These are phyloP conservation scores for Stramonita haemastoma DNA, from an alignment of 2,888 invertebrate genomes.

Conservation along the genomic window DNA sequence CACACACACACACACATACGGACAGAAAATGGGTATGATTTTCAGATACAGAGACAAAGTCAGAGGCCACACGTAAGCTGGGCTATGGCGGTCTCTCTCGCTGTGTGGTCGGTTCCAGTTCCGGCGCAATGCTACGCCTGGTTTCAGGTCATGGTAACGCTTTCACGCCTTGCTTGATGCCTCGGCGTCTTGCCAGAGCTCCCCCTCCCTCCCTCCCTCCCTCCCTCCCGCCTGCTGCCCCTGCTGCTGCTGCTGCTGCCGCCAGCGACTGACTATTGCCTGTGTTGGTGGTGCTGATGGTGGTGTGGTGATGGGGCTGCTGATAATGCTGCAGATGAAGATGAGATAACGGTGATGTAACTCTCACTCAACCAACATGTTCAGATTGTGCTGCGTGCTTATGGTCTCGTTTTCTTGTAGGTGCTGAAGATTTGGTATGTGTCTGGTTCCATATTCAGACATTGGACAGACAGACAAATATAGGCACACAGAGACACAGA, in stretches of 20 bases:
- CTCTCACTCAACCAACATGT: too few relatives aligned
- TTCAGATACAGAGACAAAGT: too few relatives aligned
- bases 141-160: neutral
- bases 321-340: too few relatives aligned
- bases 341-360: too few relatives aligned
- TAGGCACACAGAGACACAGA: neutral
- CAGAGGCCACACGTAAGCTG: neutral
- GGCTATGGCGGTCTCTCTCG: neutral
- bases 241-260: neutral
- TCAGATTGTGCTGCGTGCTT: too few relatives aligned
- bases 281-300: too few relatives aligned
- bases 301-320: too few relatives aligned
- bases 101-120: neutral
- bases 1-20: neutral
- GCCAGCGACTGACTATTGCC: too few relatives aligned
- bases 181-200: neutral
- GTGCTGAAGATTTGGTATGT: too few relatives aligned
- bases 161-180: slow-evolving; percentile 16
- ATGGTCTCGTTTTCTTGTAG: too few relatives aligned
- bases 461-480: too few relatives aligned
- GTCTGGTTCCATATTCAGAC: too few relatives aligned
- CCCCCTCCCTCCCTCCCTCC: neutral
- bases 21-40: neutral
- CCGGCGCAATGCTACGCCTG: slow-evolving; percentile 10
- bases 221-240: neutral